These are phyloP conservation scores for Condylura cristata DNA, from an alignment of 2,113 vertebrate species.

Conservation along the genomic window DNA sequence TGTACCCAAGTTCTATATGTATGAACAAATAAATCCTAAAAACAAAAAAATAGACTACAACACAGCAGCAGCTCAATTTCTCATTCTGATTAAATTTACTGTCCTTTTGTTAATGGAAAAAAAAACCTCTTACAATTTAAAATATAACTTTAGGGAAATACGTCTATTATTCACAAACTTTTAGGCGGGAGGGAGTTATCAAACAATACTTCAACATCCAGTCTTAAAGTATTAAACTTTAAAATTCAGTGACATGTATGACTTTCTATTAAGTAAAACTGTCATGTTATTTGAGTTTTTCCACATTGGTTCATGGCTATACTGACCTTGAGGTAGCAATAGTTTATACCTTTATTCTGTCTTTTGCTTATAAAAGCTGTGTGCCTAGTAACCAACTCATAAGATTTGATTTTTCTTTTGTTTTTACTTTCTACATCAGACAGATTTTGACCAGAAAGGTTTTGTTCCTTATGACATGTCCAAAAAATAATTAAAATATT, in stretches of 20 bases:
- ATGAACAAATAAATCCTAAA: too few relatives aligned
- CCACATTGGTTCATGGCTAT: conserved; percentile 44
- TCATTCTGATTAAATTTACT: conserved; percentile 55
- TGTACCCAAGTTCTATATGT: too few relatives aligned
- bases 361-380: conserved; percentile 60
- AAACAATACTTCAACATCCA: conserved; percentile 57
- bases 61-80: conserved; percentile 58
- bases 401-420: conserved; percentile 45
- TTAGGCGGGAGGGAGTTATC: background rate
- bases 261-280: conserved; percentile 45
- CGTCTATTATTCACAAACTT: conserved; percentile 52
- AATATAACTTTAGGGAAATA: conserved; percentile 8
- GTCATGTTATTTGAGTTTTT: conserved; percentile 56
- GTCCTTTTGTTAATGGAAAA: conserved; percentile 33
- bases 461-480: conserved; percentile 58
- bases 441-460: conserved; percentile 52
- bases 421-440: conserved; percentile 42
- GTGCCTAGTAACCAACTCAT: conserved; percentile 8
- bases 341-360: conserved; percentile 9
- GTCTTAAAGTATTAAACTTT: conserved; percentile 64
- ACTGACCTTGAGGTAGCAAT: background rate
- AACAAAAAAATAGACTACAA: too few relatives aligned
- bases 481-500: background rate
- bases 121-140: conserved; percentile 51
- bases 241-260: conserved; percentile 49